These are phyloP conservation scores for Trissonchulus sp. DNA, from an alignment of 2,888 invertebrate species.

Conservation along the genomic window DNA sequence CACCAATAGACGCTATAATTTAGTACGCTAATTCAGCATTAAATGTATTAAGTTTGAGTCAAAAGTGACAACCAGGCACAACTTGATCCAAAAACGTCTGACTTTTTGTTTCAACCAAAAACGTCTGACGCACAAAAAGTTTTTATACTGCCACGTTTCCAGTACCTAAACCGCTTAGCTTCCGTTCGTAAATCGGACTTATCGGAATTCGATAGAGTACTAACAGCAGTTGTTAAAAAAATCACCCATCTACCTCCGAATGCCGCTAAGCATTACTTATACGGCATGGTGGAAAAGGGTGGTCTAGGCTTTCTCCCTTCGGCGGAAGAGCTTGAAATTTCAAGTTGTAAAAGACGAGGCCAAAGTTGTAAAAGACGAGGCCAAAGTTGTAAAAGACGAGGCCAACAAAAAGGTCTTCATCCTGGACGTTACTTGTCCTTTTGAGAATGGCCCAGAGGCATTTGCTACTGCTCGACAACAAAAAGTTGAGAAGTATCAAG, in stretches of 20 bases:
- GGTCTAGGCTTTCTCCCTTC: conserved; percentile 30
- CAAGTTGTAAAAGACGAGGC: not conserved
- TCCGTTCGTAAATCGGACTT: conserved; percentile 29
- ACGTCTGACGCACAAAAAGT: conserved; percentile 38
- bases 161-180: not conserved
- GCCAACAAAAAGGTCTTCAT: not conserved
- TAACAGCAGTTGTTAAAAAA: conserved; percentile 27
- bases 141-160: conserved; percentile 35
- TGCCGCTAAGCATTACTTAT: conserved; percentile 34
- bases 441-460: conserved; percentile 1
- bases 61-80: too few relatives aligned
- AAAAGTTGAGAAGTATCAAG: not conserved
- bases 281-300: conserved; percentile 31
- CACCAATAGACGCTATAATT: too few relatives aligned
- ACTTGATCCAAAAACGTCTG: too few relatives aligned
- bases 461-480: not conserved
- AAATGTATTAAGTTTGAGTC: too few relatives aligned
- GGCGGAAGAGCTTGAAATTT: conserved; percentile 33
- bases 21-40: too few relatives aligned
- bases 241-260: conserved; percentile 29
- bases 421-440: conserved; percentile 10
- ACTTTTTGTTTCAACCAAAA: too few relatives aligned
- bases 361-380: not conserved
- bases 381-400: not conserved
- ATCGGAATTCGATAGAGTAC: conserved; percentile 27